phyloP scores from a whole-genome alignment of 2,797 vertebrate species.

The Syngnathus rostellatus region DNA sequence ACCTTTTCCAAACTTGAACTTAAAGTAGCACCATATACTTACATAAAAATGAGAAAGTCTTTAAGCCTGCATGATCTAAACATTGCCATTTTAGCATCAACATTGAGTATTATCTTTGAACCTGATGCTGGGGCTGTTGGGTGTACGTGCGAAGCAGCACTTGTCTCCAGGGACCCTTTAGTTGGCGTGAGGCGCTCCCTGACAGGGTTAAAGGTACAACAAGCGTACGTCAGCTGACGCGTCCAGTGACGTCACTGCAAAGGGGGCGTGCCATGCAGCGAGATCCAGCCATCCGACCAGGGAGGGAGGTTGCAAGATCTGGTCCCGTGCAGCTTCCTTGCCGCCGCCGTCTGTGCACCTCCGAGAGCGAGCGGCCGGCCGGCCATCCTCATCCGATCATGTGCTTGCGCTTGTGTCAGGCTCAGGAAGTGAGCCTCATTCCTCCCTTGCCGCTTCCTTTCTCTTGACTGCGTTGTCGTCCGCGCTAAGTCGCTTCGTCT shows the following conservation, averaged over 20 bases:
- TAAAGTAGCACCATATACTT: too few species aligned
- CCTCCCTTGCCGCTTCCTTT: neutral
- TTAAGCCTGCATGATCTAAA: too few species aligned
- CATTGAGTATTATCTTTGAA: neutral
- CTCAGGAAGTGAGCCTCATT: constrained; percentile 13
- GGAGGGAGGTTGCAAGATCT: neutral
- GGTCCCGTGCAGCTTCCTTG: constrained; percentile 55
- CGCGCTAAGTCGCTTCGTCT: neutral
- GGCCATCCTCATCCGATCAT: constrained; percentile 72
- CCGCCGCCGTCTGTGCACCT: constrained; percentile 34
- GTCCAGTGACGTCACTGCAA: constrained; percentile 25
- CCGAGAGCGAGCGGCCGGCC: constrained; percentile 21
- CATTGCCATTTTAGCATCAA: too few species aligned
- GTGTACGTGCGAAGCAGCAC: neutral
- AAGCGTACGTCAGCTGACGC: constrained; percentile 56
- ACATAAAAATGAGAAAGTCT: too few species aligned
- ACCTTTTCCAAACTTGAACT: too few species aligned
- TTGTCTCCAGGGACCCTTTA: neutral
- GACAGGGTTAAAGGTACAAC: constrained; percentile 60
- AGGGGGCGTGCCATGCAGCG: neutral
- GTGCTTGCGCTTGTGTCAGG: constrained; percentile 61
- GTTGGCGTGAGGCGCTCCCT: constrained; percentile 43
- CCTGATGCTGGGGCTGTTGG: neutral
- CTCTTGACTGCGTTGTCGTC: neutral
- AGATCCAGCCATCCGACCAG: neutral